A percentile compares a stretch with the other conserved stretches of the same genome.
phyloP scores from a whole-genome alignment of 2,113 vertebrate genomes.

The Casuarius casuarius region DNA sequence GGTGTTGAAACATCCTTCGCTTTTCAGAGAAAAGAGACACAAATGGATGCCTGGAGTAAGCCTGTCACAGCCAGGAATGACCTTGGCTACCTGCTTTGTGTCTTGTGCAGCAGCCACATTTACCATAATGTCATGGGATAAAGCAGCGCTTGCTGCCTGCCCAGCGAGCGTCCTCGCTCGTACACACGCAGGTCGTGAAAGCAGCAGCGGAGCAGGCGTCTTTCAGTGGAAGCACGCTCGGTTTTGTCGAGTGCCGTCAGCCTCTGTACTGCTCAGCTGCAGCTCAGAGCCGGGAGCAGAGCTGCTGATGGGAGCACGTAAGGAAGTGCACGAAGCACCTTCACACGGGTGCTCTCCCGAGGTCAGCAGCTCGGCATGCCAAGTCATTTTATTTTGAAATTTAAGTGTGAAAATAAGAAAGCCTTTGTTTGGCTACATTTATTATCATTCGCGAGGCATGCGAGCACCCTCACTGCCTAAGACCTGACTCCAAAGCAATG shows the following conservation, averaged over 20 bases:
- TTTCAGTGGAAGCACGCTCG: neutral
- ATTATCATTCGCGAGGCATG: neutral
- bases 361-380: neutral
- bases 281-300: neutral
- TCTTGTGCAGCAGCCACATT: neutral
- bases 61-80: neutral
- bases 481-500: neutral
- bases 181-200: rapidly evolving
- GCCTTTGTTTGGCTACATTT: neutral
- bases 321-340: neutral
- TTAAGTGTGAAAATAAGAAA: neutral
- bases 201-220: neutral
- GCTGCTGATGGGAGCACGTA: neutral
- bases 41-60: neutral
- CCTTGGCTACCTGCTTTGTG: neutral
- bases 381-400: neutral
- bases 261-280: neutral
- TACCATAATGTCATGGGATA: neutral
- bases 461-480: neutral
- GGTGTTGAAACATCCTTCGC: too few relatives aligned
- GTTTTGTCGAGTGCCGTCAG: neutral
- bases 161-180: neutral
- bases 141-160: neutral
- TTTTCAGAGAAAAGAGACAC: neutral
- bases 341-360: neutral